Evolutionary conservation across 2,888 invertebrate genomes (phyloP), one percentile per base, ranked within the genome.

Genomic region (Leptura quadrifasciata): DNA sequence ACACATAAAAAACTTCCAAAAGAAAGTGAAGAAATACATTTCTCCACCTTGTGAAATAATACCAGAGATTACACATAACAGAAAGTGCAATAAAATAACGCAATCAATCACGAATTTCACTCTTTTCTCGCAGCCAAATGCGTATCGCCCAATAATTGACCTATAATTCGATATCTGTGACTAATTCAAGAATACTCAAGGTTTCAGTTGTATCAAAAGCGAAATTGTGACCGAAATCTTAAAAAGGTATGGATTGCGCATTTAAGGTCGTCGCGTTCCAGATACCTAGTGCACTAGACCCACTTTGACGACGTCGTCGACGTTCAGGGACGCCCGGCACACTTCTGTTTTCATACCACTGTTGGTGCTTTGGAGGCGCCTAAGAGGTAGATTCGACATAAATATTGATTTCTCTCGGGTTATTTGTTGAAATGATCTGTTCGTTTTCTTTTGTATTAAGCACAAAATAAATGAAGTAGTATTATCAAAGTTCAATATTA

Each of bases 211-310:
- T 52, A 69, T 39, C 69, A 54, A 74, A 76, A 76, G 72, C 67
- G 70, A 71, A 73, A 76, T 67, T 27, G 76, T 74, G 74, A 79
- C 79, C 79, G 81, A 81, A 79, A 78, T 81, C 80, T 76, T 74
- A 77, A 81, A 80, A 76, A n/a, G 79, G 75, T 76, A 78, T 75
- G 72, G 76, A 75, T 71, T 63, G 65, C 71, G 69, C 63, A 72
- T 68, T 65, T 76, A 78, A 83, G 84, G 83, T 82, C 81, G 78
- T 74, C 79, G 75, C 77, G 84, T 79, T 80, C 85, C 79, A 86
- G 74, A 84, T 85, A 85, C 86, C 85, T 78, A 85, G 79, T 86
- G 83, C 85, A 86, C 86, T 86, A 86, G 86, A 86, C 85, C 86
- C 77, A 84, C 83, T 81, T 84, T 68, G 75, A 75, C 79, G 79